A percentile compares a stretch with the other conserved stretches of the same genome.
phyloP scores from a whole-genome alignment of 2,888 invertebrate genomes.

The Dasypolia templi region DNA sequence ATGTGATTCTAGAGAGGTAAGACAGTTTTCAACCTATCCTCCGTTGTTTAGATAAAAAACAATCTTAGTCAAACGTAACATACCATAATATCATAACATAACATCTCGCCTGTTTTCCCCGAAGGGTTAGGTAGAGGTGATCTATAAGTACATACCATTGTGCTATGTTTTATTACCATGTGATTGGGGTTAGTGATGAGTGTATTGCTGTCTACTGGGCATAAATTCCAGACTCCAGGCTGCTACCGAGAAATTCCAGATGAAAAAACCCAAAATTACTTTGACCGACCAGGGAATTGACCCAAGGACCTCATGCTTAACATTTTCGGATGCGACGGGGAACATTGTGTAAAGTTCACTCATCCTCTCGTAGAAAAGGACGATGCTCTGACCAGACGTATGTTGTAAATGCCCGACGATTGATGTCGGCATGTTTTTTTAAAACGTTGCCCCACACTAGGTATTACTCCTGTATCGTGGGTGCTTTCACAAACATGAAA shows the following conservation, averaged over 20 bases:
- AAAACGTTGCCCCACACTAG: too few relatives aligned
- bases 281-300: not conserved
- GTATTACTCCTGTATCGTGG: too few relatives aligned
- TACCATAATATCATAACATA: too few relatives aligned
- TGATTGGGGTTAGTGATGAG: not conserved
- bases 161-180: not conserved
- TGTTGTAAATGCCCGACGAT: too few relatives aligned
- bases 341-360: too few relatives aligned
- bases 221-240: not conserved
- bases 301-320: not conserved
- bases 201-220: not conserved
- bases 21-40: not conserved
- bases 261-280: not conserved
- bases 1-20: conserved; percentile 95
- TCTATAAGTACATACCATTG: fast-evolving
- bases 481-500: too few relatives aligned
- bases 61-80: too few relatives aligned
- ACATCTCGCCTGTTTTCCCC: not conserved
- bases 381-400: too few relatives aligned
- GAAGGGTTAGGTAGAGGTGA: not conserved
- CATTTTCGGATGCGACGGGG: not conserved
- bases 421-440: too few relatives aligned
- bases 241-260: not conserved
- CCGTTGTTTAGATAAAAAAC: too few relatives aligned
- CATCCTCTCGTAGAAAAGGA: too few relatives aligned